These are phyloP conservation scores for Eufriesea mexicana DNA, from an alignment of 1,140 invertebrate genomes.

Conservation along the genomic window DNA sequence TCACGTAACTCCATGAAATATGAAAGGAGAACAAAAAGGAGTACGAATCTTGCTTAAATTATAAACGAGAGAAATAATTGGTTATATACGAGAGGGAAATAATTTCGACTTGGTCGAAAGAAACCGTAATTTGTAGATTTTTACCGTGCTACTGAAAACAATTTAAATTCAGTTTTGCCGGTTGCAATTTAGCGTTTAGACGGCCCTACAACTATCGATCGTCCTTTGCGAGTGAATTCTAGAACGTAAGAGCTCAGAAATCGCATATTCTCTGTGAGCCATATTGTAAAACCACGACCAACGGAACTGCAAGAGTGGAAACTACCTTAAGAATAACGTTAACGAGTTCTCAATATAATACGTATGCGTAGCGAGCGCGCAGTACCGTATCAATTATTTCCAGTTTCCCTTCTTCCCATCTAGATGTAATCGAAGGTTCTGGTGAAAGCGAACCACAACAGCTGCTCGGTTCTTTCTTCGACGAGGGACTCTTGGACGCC, in stretches of 20 bases:
- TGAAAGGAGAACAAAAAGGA: neutral
- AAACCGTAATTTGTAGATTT: neutral
- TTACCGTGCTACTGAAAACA: too few species aligned
- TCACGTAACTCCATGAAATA: neutral
- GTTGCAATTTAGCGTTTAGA: conserved; percentile 21
- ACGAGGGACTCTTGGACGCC: too few species aligned
- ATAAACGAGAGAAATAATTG: neutral
- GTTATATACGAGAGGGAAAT: too few species aligned
- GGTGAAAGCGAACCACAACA: neutral
- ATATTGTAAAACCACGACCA: neutral
- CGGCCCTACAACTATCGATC: neutral
- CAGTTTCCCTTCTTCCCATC: neutral
- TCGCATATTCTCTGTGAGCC: neutral
- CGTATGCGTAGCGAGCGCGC: neutral
- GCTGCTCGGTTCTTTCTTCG: neutral
- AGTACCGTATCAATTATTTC: neutral
- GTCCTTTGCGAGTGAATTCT: neutral
- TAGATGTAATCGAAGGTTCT: neutral
- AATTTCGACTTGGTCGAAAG: too few species aligned
- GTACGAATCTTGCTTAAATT: neutral
- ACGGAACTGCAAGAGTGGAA: neutral
- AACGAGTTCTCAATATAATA: neutral
- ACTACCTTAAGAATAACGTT: neutral
- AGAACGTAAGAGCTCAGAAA: neutral
- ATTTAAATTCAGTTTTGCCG: neutral